Evolutionary conservation across 1,140 invertebrate genomes (phyloP).

Genomic region (Diorhabda carinulata): DNA sequence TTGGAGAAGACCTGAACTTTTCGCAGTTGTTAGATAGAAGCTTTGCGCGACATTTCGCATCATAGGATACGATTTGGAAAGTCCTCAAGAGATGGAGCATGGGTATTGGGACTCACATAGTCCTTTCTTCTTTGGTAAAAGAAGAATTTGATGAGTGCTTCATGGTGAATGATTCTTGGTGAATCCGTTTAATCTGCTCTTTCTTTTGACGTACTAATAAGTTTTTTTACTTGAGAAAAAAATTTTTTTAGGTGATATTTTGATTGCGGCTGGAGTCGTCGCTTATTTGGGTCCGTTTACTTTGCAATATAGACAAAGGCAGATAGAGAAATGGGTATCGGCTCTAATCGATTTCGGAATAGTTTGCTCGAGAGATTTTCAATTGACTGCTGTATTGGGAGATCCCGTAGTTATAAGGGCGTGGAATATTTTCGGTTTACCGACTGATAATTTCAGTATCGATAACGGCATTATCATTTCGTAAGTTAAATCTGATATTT

Average conservation of each 20-base stretch:
- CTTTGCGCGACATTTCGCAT: too few relatives aligned
- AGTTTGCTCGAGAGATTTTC: slow-evolving; percentile 71
- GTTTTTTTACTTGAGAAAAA: too few relatives aligned
- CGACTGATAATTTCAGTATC: slow-evolving; percentile 83
- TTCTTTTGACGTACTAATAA: too few relatives aligned
- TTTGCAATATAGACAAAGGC: slow-evolving; percentile 65
- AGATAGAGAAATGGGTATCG: slow-evolving; percentile 71
- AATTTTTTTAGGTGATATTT: slow-evolving; percentile 65
- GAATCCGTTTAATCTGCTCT: too few relatives aligned
- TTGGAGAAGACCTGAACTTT: too few relatives aligned
- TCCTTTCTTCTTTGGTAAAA: too few relatives aligned
- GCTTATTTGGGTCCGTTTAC: slow-evolving; percentile 91
- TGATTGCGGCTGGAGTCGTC: slow-evolving; percentile 83
- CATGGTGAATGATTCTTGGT: too few relatives aligned
- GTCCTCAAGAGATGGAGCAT: too few relatives aligned
- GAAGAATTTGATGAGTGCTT: too few relatives aligned
- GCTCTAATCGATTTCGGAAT: slow-evolving; percentile 64
- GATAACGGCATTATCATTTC: slow-evolving; percentile 90
- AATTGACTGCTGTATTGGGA: slow-evolving; percentile 69
- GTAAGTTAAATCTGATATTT: slow-evolving; percentile 46
- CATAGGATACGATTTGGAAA: too few relatives aligned
- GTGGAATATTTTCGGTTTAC: slow-evolving; percentile 89
- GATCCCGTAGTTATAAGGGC: slow-evolving; percentile 82
- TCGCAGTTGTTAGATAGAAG: too few relatives aligned
- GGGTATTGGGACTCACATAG: too few relatives aligned